Conservation (phyloP, 30 jellyfish, hydroid and myxozoan species). For the Pelagia noctiluca region DNA sequence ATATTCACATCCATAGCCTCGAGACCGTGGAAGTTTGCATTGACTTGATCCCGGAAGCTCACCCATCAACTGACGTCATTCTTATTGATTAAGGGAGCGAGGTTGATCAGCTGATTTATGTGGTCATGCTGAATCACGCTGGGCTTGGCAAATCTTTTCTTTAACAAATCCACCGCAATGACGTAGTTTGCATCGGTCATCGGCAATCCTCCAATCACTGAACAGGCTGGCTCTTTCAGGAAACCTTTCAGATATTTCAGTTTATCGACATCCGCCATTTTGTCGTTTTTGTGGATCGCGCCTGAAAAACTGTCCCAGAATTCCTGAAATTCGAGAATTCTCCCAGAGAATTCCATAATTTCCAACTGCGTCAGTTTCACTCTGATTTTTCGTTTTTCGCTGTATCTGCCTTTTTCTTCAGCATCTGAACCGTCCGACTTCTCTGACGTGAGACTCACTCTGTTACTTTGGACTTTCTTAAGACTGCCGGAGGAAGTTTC, state of each 20-base stretch:
- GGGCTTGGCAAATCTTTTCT: background rate
- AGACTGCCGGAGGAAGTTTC: conserved; percentile 3
- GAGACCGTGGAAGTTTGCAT: background rate
- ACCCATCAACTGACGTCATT: background rate
- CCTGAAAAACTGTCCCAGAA: conserved; percentile 40
- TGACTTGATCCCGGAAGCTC: background rate
- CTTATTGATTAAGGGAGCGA: background rate
- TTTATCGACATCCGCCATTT: conserved; percentile 49
- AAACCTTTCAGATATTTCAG: conserved; percentile 38
- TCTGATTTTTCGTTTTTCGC: conserved; percentile 12
- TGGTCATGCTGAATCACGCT: background rate
- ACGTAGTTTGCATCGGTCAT: conserved; percentile 33
- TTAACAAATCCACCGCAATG: conserved; percentile 10
- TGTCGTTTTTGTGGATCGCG: conserved; percentile 41
- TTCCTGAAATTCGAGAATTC: conserved; percentile 27
- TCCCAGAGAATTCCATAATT: conserved; percentile 24
- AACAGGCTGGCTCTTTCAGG: conserved; percentile 22
- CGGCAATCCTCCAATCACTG: conserved; percentile 34
- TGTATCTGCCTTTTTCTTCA: background rate
- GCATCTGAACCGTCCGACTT: conserved; percentile 1
- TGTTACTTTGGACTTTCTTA: background rate
- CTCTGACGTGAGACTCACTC: background rate
- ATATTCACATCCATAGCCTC: background rate
- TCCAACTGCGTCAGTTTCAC: conserved; percentile 51
- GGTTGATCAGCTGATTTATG: background rate